Percentiles rank a stretch among this genome's conserved stretches.
These are phyloP conservation scores for Polymixis flavicincta DNA, from an alignment of 2,888 invertebrate species.

Conservation along the genomic window DNA sequence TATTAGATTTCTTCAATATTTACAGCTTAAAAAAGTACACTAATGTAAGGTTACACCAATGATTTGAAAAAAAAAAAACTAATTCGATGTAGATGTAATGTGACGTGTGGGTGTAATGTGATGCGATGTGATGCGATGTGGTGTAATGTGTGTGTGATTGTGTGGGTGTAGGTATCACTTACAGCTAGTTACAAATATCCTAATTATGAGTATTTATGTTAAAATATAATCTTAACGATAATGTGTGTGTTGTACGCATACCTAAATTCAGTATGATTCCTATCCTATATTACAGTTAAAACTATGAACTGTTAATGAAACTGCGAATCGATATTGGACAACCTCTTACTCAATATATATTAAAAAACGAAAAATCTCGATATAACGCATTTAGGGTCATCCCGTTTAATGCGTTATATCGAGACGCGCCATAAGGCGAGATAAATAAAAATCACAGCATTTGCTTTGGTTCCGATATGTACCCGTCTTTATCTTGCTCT, in stretches of 20 bases:
- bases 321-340: neutral
- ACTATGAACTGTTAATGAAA: neutral
- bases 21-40: neutral
- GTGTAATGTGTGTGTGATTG: neutral
- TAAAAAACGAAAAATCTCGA: neutral
- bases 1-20: neutral
- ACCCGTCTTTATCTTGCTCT: neutral
- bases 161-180: neutral
- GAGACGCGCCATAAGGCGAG: neutral
- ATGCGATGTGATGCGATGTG: neutral
- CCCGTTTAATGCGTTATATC: neutral
- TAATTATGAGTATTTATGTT: neutral
- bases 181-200: neutral
- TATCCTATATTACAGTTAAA: neutral
- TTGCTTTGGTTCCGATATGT: neutral
- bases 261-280: neutral
- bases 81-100: neutral
- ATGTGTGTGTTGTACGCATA: too few relatives aligned
- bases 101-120: neutral
- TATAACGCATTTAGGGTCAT: neutral
- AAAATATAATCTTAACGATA: neutral
- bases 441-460: neutral
- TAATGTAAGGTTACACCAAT: neutral
- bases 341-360: constrained; percentile 22
- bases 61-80: neutral